Evolutionary conservation across 2,797 vertebrate genomes (phyloP), one percentile per base, ranked within the genome.

Genomic region (Miichthys miiuy): DNA sequence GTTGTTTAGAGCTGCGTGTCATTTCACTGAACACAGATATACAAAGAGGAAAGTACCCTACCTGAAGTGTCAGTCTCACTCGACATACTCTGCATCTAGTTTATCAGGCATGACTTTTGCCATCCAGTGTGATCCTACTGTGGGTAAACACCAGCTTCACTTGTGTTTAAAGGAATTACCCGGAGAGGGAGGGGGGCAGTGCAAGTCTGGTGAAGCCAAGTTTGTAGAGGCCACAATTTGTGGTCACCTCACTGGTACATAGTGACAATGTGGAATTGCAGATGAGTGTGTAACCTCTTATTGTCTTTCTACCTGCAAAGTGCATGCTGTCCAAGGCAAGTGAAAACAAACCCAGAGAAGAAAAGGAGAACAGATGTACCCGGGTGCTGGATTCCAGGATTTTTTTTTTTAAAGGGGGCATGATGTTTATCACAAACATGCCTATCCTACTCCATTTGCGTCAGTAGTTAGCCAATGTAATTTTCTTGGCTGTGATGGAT

Each of bases 331-430:
- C 41, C 18, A 79, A 72, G 44, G 69, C 25, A 20, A 81, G 48
- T 61, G 42, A 85, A 89, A 86, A 82, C 76, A 86, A 86, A 84
- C 68, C 65, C 34, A 71, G 71, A 75, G 56, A 73, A 71, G 46
- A 76, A 58, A 51, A 55, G 47, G 1, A 9, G 4, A 83, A 68
- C 72, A 75, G 63, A 81, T 42, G 38, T 55, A 50, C 54, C 18
- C 1, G 4, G 9, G 16, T 60, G 30, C 51, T 73, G n/a, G 21
- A 56, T 60, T 23, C 10, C 8, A 7, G n/a, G 34, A 38, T 9
- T 4, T 44, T 14, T 30, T 6, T 46, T 52, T 75, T 72, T 57
- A 44, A 21, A 54, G 12, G 54, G 48, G 54, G 12, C 38, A 38
- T 73, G 30, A 69, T 81, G 27, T 75, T 84, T 80, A 84, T 80